These are phyloP conservation scores for Dasyprocta punctata DNA, from an alignment of 2,113 vertebrate species.

Conservation along the genomic window DNA sequence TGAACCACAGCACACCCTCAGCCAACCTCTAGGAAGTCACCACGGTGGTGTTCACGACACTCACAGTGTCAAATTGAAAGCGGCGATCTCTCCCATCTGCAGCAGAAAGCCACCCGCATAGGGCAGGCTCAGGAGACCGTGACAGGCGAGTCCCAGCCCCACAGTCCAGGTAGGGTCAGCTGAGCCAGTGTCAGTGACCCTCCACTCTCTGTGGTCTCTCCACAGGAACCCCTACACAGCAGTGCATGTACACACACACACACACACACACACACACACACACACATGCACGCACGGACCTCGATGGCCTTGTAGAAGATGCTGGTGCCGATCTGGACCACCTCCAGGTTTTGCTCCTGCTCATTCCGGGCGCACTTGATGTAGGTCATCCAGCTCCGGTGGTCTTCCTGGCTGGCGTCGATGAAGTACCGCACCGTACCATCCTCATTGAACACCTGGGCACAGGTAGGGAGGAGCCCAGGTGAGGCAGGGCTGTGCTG, in stretches of 20 bases:
- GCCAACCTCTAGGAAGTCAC: background rate
- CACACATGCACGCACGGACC: constrained; percentile 82
- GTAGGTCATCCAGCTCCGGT: constrained; percentile 99
- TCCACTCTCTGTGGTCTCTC: background rate
- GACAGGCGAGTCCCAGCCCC: background rate
- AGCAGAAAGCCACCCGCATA: no score
- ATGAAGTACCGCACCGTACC: constrained; percentile 97
- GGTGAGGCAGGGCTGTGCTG: background rate
- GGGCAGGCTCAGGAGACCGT: fast-evolving
- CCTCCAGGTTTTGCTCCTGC: constrained; percentile 98
- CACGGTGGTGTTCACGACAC: background rate
- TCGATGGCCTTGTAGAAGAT: constrained; percentile 98
- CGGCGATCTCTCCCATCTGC: background rate
- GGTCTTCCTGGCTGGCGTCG: constrained; percentile 98
- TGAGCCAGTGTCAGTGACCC: fast-evolving
- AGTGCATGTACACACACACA: background rate
- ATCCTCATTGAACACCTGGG: constrained; percentile 96
- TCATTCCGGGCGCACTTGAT: constrained; percentile 98
- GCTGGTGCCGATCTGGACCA: constrained; percentile 97
- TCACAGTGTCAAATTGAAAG: background rate
- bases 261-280: background rate
- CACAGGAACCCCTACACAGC: fast-evolving
- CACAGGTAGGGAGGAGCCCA: fast-evolving
- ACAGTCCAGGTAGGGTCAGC: background rate
- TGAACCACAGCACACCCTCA: background rate